Evolutionary conservation across 1,140 invertebrate species (phyloP).

Genomic region (Helicorthomorpha holstii): DNA sequence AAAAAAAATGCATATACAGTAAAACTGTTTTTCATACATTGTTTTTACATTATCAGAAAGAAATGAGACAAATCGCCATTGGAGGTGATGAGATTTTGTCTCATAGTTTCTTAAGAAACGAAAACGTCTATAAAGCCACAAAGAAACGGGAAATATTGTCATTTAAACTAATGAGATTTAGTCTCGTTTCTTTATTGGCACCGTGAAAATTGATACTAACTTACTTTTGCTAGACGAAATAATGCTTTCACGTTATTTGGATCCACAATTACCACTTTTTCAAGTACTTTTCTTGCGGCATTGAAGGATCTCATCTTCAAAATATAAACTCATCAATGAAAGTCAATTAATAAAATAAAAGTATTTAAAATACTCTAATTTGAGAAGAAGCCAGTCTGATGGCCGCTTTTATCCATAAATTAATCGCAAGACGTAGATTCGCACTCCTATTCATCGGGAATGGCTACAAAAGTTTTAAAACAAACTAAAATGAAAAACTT

Average conservation of each 20-base stretch:
- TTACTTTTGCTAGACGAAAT: conserved; percentile 61
- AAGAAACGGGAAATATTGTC: no score
- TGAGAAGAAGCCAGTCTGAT: conserved; percentile 82
- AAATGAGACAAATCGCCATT: no score
- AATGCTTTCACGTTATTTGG: conserved; percentile 77
- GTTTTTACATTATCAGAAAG: no score
- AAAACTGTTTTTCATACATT: no score
- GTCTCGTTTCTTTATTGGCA: no score
- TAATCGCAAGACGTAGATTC: conserved; percentile 35
- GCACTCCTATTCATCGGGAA: no score
- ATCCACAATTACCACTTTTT: conserved; percentile 59
- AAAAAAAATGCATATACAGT: conserved; percentile 25
- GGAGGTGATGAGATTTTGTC: no score
- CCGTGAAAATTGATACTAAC: neutral
- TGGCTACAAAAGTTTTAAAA: conserved; percentile 14
- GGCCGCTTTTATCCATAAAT: conserved; percentile 60
- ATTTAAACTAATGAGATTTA: no score
- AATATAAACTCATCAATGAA: conserved; percentile 7
- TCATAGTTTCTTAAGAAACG: no score
- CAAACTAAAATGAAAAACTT: neutral
- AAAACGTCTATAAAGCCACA: no score
- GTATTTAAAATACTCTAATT: conserved; percentile 39
- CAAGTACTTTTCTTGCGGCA: conserved; percentile 57
- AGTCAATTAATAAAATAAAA: neutral
- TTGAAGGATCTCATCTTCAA: conserved; percentile 48